Evolutionary conservation across 30 jellyfish, hydroid and myxozoan species (phyloP).

Genomic region (Hydractinia echinata): DNA sequence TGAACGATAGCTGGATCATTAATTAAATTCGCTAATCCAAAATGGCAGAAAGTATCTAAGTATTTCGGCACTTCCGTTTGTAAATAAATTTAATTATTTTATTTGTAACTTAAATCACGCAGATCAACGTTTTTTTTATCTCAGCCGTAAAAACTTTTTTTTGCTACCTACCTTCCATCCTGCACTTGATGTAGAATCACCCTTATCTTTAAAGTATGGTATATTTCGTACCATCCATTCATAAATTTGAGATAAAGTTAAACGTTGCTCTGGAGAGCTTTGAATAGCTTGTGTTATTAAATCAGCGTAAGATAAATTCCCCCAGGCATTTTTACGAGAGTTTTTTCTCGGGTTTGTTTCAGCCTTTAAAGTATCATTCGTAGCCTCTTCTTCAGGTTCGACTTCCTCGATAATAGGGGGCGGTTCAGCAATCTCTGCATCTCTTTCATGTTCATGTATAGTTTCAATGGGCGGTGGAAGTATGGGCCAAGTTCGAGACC

Average conservation of each 20-base stretch:
- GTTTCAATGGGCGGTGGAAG: constrained; percentile 88
- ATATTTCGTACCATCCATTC: constrained; percentile 99
- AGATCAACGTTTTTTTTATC: constrained; percentile 1
- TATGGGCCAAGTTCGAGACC: constrained; percentile 99
- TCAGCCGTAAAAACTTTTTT: neutral
- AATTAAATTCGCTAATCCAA: no score
- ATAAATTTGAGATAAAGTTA: constrained; percentile 92
- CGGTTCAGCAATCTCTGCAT: constrained; percentile 61
- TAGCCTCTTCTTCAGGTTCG: constrained; percentile 38
- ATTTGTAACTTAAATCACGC: no score
- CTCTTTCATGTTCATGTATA: constrained; percentile 49
- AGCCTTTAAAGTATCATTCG: constrained; percentile 35
- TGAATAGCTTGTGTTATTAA: constrained; percentile 94
- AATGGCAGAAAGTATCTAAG: no score
- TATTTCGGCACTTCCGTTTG: no score
- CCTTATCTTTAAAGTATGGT: constrained; percentile 91
- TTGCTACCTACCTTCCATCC: constrained; percentile 99
- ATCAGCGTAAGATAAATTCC: constrained; percentile 98
- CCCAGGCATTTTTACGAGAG: constrained; percentile 99
- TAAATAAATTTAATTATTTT: no score
- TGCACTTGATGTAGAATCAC: constrained; percentile 96
- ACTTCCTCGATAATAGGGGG: constrained; percentile 53
- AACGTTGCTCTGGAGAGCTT: constrained; percentile 95
- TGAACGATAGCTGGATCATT: no score
- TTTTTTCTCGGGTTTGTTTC: constrained; percentile 88